Conservation (phyloP, 2,797 vertebrate species). For the Xenopus petersii region DNA sequence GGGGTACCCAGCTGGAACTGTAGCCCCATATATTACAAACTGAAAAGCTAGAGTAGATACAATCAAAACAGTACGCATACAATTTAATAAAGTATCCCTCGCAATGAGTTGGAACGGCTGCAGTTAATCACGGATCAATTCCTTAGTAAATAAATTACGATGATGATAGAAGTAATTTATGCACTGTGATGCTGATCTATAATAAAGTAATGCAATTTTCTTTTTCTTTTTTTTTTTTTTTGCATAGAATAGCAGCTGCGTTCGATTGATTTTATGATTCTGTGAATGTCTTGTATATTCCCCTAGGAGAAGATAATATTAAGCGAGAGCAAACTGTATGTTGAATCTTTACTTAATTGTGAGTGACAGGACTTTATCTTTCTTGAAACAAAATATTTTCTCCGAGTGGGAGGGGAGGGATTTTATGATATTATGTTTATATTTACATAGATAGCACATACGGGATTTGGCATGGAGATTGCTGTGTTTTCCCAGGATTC, state of each 20-base stretch:
- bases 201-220: slow-evolving; percentile 26
- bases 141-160: slow-evolving; percentile 40
- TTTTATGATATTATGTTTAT: too few species aligned
- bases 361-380: slow-evolving; percentile 18
- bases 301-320: slow-evolving; percentile 27
- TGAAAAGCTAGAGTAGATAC: too few species aligned
- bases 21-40: too few species aligned
- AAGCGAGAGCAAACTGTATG: slow-evolving; percentile 21
- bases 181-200: slow-evolving; percentile 38
- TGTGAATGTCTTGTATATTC: slow-evolving; percentile 21
- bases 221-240: slow-evolving; percentile 11
- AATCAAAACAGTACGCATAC: too few species aligned
- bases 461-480: too few species aligned
- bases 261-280: slow-evolving; percentile 34
- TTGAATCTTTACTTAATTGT: slow-evolving; percentile 33
- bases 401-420: too few species aligned
- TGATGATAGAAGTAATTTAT: slow-evolving; percentile 38
- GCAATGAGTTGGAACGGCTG: too few species aligned
- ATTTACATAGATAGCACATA: too few species aligned
- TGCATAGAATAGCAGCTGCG: slow-evolving; percentile 36
- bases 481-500: too few species aligned
- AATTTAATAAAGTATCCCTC: too few species aligned
- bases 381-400: background rate
- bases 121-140: slow-evolving; percentile 28
- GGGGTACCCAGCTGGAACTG: too few species aligned